Percentiles rank a stretch among this genome's conserved stretches.
phyloP scores from a whole-genome alignment of 2,113 vertebrate genomes.

The Mus musculus region DNA sequence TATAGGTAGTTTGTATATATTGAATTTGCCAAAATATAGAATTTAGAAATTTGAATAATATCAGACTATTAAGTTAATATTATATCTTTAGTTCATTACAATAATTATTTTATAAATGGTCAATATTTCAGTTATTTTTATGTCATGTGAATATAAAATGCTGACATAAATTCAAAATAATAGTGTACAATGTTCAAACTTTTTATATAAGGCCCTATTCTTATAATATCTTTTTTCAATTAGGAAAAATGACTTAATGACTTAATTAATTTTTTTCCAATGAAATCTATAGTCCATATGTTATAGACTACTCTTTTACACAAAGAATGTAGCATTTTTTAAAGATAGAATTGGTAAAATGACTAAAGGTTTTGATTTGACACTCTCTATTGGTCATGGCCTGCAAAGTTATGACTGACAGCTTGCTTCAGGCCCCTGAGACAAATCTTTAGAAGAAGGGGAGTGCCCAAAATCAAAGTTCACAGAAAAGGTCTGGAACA shows the following conservation, averaged over 20 bases:
- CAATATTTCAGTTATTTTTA: background rate
- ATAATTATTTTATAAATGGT: background rate
- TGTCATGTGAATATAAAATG: background rate
- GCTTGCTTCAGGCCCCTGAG: constrained; percentile 20
- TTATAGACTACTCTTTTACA: background rate
- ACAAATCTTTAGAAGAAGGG: constrained; percentile 64
- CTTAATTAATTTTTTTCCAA: background rate
- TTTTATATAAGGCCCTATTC: background rate
- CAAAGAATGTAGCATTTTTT: background rate
- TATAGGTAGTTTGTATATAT: background rate
- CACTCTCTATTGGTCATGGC: constrained; percentile 1
- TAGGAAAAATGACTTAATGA: background rate
- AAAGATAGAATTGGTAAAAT: constrained; percentile 9
- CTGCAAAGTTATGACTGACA: constrained; percentile 75
- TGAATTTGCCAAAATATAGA: background rate
- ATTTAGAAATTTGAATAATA: background rate
- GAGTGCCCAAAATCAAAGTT: constrained; percentile 74
- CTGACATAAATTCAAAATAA: background rate
- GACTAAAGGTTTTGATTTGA: constrained; percentile 60
- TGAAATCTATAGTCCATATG: background rate
- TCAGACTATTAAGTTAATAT: background rate
- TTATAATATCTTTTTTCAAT: background rate
- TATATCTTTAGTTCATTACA: background rate
- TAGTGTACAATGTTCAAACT: background rate
- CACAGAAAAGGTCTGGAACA: constrained; percentile 73